Evolutionary conservation across 2,888 invertebrate genomes (phyloP).

Genomic region (Willowsia nigromaculata): DNA sequence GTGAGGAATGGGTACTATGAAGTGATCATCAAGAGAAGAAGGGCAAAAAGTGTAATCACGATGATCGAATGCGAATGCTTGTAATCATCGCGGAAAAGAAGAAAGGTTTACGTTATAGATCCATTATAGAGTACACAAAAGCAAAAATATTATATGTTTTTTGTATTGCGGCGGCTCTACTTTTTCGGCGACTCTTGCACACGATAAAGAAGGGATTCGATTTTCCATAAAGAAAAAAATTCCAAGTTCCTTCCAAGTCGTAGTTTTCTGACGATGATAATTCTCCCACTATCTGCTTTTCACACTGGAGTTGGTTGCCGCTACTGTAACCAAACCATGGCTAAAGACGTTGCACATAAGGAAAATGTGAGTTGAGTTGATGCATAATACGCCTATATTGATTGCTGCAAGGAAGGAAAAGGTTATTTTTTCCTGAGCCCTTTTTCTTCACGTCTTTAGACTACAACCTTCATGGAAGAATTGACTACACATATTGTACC

Average conservation of each 20-base stretch:
- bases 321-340: background rate
- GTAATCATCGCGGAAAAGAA: constrained; percentile 25
- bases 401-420: constrained; percentile 49
- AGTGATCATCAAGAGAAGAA: constrained; percentile 14
- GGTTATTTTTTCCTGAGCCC: constrained; percentile 48
- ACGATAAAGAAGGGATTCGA: constrained; percentile 23
- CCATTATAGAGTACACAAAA: too few relatives aligned
- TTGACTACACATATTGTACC: background rate
- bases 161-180: background rate
- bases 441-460: constrained; percentile 55
- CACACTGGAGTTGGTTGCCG: background rate
- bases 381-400: constrained; percentile 31
- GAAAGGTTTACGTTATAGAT: constrained; percentile 2
- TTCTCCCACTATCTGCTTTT: background rate
- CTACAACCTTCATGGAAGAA: constrained; percentile 15
- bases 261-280: constrained; percentile 7
- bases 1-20: constrained; percentile 15
- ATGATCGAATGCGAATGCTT: constrained; percentile 35
- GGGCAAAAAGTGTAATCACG: constrained; percentile 45
- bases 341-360: background rate
- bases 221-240: constrained; percentile 57
- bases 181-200: background rate
- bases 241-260: constrained; percentile 36
- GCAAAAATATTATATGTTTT: background rate
- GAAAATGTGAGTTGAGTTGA: background rate